Conservation (phyloP, 2,113 vertebrate species). For the Zingel zingel region DNA sequence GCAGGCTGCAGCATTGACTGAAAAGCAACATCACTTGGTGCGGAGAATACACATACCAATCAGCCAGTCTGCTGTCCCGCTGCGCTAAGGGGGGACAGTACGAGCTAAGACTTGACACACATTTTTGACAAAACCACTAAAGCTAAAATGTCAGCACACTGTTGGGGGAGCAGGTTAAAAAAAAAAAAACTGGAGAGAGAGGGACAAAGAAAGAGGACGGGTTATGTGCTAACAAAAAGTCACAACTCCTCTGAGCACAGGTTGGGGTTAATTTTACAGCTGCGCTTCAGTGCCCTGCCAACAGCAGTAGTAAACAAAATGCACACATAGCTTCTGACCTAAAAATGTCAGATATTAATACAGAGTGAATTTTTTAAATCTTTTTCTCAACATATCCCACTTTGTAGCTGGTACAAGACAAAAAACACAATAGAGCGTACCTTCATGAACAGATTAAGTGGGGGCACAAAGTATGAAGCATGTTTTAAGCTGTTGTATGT, state of each 20-base stretch:
- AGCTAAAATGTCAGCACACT: constrained; percentile 69
- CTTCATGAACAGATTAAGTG: background rate
- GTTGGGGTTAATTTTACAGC: constrained; percentile 52
- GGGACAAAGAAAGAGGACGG: constrained; percentile 19
- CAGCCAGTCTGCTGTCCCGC: constrained; percentile 39
- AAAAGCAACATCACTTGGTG: constrained; percentile 34
- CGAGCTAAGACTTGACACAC: constrained; percentile 53
- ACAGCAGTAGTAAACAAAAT: constrained; percentile 46
- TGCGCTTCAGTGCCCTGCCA: constrained; percentile 34
- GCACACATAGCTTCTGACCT: constrained; percentile 38
- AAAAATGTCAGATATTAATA: constrained; percentile 55
- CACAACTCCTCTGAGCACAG: constrained; percentile 28
- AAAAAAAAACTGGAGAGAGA: constrained; percentile 15
- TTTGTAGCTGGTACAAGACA: background rate
- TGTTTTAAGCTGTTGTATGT: constrained; percentile 10
- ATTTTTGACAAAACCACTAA: constrained; percentile 53
- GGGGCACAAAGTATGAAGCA: background rate
- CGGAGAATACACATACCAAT: constrained; percentile 39
- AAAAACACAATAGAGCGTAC: no score
- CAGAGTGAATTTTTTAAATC: background rate
- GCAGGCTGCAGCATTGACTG: constrained; percentile 24
- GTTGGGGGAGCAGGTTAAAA: constrained; percentile 25
- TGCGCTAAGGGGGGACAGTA: constrained; percentile 3
- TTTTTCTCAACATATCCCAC: background rate
- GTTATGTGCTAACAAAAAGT: constrained; percentile 35